These are phyloP conservation scores for Lycophotia porphyrea DNA, from an alignment of 2,888 invertebrate genomes.

Conservation along the genomic window DNA sequence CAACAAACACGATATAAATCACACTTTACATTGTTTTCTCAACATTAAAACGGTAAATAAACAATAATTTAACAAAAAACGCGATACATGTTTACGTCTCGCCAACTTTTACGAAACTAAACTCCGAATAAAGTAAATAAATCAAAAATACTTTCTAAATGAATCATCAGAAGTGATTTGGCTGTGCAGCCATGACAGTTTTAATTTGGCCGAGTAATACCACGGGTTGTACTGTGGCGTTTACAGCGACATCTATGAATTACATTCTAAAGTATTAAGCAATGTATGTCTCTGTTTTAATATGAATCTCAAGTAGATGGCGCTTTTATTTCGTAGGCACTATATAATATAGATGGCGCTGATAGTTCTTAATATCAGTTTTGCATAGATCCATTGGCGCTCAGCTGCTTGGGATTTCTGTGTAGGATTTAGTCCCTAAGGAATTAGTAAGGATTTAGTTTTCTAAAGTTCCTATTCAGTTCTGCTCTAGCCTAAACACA, in stretches of 20 bases:
- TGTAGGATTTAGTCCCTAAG: not conserved
- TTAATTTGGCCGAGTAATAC: conserved; percentile 41
- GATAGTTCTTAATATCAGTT: not conserved
- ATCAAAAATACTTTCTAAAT: conserved; percentile 43
- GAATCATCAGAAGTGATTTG: conserved; percentile 25
- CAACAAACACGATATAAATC: conserved; percentile 35
- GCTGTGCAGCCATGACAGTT: not conserved
- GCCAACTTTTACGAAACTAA: conserved; percentile 39
- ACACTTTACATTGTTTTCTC: conserved; percentile 66
- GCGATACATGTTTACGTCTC: conserved; percentile 28
- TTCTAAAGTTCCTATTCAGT: not conserved
- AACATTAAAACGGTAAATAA: conserved; percentile 42
- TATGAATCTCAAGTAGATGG: not conserved
- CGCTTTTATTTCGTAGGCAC: not conserved
- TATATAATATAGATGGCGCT: conserved; percentile 26
- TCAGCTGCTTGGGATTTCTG: not conserved
- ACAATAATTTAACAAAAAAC: conserved; percentile 52
- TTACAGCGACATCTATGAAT: conserved; percentile 39
- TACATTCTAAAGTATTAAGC: not conserved
- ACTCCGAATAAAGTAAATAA: conserved; percentile 18
- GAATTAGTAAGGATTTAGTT: too few relatives aligned
- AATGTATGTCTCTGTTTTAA: not conserved
- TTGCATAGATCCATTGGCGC: not conserved
- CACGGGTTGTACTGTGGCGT: conserved; percentile 10
- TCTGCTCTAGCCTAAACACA: too few relatives aligned